Percentiles rank a stretch among this genome's conserved stretches.
phyloP scores from a whole-genome alignment of 2,888 invertebrate species.

The Ophion obscuratus region DNA sequence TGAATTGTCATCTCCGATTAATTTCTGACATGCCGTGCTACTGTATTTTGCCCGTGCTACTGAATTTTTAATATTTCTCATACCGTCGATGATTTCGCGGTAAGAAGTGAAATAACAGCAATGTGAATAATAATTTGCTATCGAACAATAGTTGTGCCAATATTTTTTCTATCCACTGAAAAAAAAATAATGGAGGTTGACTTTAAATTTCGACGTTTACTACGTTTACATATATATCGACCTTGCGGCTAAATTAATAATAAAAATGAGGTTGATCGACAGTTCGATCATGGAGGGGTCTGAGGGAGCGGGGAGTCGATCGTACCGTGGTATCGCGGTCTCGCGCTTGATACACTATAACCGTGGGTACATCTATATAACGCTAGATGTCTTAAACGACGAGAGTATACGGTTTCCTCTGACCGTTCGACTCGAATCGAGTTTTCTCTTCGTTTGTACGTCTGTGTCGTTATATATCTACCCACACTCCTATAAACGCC shows the following conservation, averaged over 20 bases:
- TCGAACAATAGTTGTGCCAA: background rate
- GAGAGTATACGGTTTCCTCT: slow-evolving; percentile 35
- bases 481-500: background rate
- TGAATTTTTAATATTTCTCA: too few relatives aligned
- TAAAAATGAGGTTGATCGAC: slow-evolving; percentile 37
- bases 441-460: slow-evolving; percentile 33
- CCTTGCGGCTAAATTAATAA: slow-evolving; percentile 38
- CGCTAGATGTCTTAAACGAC: slow-evolving; percentile 37
- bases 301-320: background rate
- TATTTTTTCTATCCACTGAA: background rate
- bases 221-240: background rate
- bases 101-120: background rate
- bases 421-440: slow-evolving; percentile 49
- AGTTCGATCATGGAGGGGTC: background rate
- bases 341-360: slow-evolving; percentile 46
- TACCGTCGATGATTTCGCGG: too few relatives aligned
- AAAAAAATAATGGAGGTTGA: background rate
- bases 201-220: slow-evolving; percentile 27
- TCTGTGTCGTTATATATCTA: slow-evolving; percentile 18
- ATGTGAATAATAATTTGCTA: background rate
- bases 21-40: background rate
- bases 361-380: slow-evolving; percentile 15
- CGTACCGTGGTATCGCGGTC: slow-evolving; percentile 40
- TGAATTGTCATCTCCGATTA: background rate
- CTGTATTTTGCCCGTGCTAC: background rate